Conservation (phyloP, 2,888 invertebrate species). For the Mythimna lalbum region DNA sequence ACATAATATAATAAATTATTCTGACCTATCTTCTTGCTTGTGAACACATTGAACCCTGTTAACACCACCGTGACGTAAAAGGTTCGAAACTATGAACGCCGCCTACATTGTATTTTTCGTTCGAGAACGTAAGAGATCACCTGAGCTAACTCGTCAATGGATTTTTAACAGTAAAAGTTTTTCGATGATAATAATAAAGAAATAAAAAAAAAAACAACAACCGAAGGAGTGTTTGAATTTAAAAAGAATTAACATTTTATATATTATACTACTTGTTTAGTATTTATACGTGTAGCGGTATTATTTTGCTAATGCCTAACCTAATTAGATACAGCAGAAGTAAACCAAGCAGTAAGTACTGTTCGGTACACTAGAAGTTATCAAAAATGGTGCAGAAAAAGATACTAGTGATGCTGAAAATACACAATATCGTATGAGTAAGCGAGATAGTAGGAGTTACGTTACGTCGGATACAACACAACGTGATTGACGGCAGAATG, state of each 20-base stretch:
- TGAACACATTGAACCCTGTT: slow-evolving; percentile 37
- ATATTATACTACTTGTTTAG: background rate
- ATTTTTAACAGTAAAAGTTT: slow-evolving; percentile 5
- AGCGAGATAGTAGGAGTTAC: slow-evolving; percentile 41
- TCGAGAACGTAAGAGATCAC: background rate
- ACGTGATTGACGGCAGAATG: slow-evolving; percentile 29
- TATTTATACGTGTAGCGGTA: background rate
- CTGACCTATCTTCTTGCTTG: slow-evolving; percentile 36
- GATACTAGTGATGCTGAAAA: slow-evolving; percentile 14
- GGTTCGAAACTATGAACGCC: slow-evolving; percentile 16
- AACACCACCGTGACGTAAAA: slow-evolving; percentile 2
- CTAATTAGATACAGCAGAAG: slow-evolving; percentile 8
- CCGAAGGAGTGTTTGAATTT: slow-evolving; percentile 2
- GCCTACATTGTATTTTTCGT: slow-evolving; percentile 36
- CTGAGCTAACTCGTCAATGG: slow-evolving; percentile 30
- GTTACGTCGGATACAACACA: slow-evolving; percentile 36
- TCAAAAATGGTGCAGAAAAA: slow-evolving; percentile 18
- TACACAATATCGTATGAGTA: slow-evolving; percentile 22
- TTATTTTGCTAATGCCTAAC: background rate
- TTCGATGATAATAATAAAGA: background rate
- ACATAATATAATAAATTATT: slow-evolving; percentile 30
- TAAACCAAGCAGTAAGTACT: slow-evolving; percentile 13
- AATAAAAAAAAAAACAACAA: slow-evolving; percentile 9
- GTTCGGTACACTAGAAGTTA: slow-evolving; percentile 10
- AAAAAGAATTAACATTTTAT: background rate